Evolutionary conservation across 2,888 invertebrate genomes (phyloP), one percentile per base, ranked within the genome.

Genomic region (Dasysyrphus tricinctus): DNA sequence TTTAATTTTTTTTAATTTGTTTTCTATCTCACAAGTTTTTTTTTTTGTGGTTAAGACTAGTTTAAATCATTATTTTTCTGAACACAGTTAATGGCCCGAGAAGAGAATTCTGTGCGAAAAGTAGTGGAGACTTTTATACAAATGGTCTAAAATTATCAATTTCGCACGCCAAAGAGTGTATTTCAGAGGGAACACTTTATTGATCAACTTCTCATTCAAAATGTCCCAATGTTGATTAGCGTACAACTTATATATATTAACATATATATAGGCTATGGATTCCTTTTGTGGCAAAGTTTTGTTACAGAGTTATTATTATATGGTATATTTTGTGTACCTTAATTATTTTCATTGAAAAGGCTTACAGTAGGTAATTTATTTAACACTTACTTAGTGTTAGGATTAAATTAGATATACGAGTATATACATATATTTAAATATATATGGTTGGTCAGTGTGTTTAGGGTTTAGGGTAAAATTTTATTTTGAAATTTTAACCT

Each of bases 311-410:
- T 69, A 69, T 61, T 61, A 61, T 61, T 42, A 39, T 61, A 19
- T 29, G 9, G 3, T 39, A 39, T 65, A 49, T 54, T 54, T 54
- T 39, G 69, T 69, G 39, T 54, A 37, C 69, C 69, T 69, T 69
- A 54, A 54, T 69, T 69, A 69, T 69, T 69, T 69, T 29, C 49
- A 69, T 69, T 69, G 12, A 54, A 69, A 69, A 54, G 69, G 69
- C 34, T 69, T 69, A 69, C 6, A 54, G 69, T 69, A n/a, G n/a
- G n/a, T n/a, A 69, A 69, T 54, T 69, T 69, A 69, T 69, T 69
- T 42, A 69, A 69, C 69, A 69, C 69, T 69, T 54, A 54, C 54
- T 69, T 69, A 69, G 54, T 54, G 69, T 54, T 54, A 14, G 69
- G 69, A 65, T 65, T 65, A 65, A 47, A 54, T 54, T 54, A 32